Evolutionary conservation across 2,113 vertebrate genomes (phyloP).

Genomic region (Tor tambroides): DNA sequence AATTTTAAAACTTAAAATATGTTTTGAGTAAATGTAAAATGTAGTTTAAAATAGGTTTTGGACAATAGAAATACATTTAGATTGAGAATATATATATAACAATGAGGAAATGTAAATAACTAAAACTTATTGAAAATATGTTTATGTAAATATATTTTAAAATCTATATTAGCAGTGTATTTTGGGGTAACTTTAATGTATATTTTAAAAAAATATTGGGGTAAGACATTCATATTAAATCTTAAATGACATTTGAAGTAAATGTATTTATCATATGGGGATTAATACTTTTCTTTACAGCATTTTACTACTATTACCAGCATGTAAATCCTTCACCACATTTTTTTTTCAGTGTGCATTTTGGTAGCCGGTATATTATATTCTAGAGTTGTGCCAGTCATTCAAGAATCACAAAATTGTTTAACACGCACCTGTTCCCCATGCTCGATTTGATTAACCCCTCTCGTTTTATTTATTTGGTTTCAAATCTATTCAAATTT

Average conservation of each 20-base stretch:
- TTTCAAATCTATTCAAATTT: slow-evolving; percentile 23
- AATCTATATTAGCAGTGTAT: not conserved
- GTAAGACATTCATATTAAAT: too few species aligned
- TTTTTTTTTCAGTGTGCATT: not conserved
- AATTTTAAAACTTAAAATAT: too few species aligned
- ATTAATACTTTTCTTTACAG: too few species aligned
- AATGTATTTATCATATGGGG: too few species aligned
- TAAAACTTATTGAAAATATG: not conserved
- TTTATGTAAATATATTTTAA: not conserved
- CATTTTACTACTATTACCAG: too few species aligned
- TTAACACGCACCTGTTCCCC: slow-evolving; percentile 40
- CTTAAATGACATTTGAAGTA: too few species aligned
- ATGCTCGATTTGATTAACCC: slow-evolving; percentile 34
- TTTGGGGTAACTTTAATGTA: not conserved
- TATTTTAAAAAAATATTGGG: not conserved
- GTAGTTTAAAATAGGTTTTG: not conserved
- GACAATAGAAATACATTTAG: not conserved
- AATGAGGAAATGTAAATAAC: not conserved
- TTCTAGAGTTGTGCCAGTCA: slow-evolving; percentile 34
- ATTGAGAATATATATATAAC: not conserved
- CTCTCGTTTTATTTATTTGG: slow-evolving; percentile 30
- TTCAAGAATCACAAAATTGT: not conserved
- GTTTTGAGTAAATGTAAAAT: too few species aligned
- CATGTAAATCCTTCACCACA: too few species aligned
- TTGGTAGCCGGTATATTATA: slow-evolving; percentile 10